phyloP scores from a whole-genome alignment of 2,113 vertebrate genomes.

The Spea multiplicata region DNA sequence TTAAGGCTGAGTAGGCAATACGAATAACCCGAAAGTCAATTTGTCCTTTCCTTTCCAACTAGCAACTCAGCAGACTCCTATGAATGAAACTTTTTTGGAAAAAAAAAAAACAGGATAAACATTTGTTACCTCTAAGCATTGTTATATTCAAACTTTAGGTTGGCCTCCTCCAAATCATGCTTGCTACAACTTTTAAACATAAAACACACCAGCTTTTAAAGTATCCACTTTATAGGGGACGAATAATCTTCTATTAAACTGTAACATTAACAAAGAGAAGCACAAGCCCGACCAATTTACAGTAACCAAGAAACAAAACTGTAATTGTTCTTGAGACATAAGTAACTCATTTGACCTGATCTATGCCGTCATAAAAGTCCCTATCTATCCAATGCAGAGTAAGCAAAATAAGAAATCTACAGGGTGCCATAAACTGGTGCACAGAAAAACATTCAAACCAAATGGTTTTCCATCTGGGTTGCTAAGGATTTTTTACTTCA shows the following conservation, averaged over 20 bases:
- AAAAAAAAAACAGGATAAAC: no score
- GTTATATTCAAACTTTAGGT: background rate
- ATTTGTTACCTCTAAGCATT: no score
- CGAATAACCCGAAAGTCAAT: no score
- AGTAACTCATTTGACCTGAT: constrained; percentile 40
- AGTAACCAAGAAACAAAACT: constrained; percentile 32
- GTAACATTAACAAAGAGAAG: constrained; percentile 5
- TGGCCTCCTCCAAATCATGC: background rate
- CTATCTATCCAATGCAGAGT: constrained; percentile 36
- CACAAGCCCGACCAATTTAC: background rate
- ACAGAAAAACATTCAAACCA: constrained; percentile 17
- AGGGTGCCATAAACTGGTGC: constrained; percentile 31
- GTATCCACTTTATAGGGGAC: background rate
- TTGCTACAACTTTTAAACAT: background rate
- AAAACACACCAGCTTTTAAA: background rate
- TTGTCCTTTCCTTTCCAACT: no score
- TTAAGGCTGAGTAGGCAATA: no score
- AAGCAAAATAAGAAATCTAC: constrained; percentile 38
- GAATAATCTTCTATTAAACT: background rate
- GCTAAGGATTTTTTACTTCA: constrained; percentile 25
- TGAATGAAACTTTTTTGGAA: no score
- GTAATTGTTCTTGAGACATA: constrained; percentile 37
- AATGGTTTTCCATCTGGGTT: constrained; percentile 42
- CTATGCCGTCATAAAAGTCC: constrained; percentile 29
- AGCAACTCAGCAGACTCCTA: no score